Evolutionary conservation across 1,140 invertebrate genomes (phyloP).

Genomic region (Ceratina japonica): DNA sequence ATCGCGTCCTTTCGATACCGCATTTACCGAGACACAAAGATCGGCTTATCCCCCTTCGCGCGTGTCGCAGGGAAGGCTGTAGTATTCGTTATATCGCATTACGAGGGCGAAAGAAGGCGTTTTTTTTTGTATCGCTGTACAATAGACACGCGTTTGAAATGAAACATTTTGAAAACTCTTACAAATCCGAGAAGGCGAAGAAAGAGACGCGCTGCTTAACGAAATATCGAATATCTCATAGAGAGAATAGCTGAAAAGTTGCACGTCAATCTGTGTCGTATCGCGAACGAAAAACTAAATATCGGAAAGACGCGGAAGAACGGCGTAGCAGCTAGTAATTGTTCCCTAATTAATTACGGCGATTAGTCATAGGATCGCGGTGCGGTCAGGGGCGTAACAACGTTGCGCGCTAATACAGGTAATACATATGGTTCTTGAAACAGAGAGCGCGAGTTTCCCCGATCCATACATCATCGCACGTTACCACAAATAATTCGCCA

Average conservation of each 20-base stretch:
- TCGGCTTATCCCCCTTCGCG: too few species aligned
- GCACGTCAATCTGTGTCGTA: background rate
- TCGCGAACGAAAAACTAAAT: background rate
- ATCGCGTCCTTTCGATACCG: background rate
- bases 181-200: too few species aligned
- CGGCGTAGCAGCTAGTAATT: conserved; percentile 13
- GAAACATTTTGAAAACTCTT: too few species aligned
- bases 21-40: too few species aligned
- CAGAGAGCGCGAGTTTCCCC: background rate
- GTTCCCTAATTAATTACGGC: background rate
- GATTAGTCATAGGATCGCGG: conserved; percentile 11
- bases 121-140: too few species aligned
- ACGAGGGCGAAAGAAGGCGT: too few species aligned
- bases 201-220: too few species aligned
- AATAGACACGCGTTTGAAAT: too few species aligned
- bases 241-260: background rate
- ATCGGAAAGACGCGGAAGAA: background rate
- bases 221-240: background rate
- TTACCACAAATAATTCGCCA: conserved; percentile 44
- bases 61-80: too few species aligned
- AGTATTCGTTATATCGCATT: too few species aligned
- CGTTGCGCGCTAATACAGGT: background rate
- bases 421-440: conserved; percentile 9
- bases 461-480: conserved; percentile 43
- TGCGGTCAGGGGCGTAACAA: too few species aligned